Conservation (phyloP, 1,140 invertebrate genomes). For the Choristoneura fumiferana region DNA sequence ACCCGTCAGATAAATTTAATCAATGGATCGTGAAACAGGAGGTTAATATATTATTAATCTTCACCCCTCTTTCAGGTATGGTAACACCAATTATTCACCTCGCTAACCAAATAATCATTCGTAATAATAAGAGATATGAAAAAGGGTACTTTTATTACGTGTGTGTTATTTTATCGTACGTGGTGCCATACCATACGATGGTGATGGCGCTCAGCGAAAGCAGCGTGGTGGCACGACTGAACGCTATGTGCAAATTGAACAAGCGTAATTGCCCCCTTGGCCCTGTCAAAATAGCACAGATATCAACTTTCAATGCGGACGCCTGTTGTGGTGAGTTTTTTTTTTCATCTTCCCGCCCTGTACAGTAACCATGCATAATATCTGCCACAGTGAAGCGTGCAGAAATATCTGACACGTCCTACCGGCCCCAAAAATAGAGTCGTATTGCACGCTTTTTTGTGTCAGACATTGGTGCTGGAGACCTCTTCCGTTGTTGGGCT, state of each 20-base stretch:
- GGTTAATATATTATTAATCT: too few relatives aligned
- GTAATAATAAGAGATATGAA: neutral
- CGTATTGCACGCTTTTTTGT: too few relatives aligned
- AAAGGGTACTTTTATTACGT: constrained; percentile 20
- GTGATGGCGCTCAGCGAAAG: constrained; percentile 25
- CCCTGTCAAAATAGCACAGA: neutral
- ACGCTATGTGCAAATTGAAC: constrained; percentile 40
- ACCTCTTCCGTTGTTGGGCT: too few relatives aligned
- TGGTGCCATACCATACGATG: constrained; percentile 41
- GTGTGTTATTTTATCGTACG: neutral
- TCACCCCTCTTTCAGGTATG: neutral
- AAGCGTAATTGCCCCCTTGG: constrained; percentile 30
- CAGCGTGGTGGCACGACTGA: constrained; percentile 30
- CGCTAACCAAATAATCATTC: neutral
- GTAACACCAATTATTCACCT: neutral
- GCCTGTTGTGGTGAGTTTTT: constrained; percentile 40
- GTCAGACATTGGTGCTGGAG: too few relatives aligned
- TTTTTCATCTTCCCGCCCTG: neutral
- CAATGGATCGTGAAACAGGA: too few relatives aligned
- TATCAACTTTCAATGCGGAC: constrained; percentile 21
- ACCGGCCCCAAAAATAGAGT: too few relatives aligned
- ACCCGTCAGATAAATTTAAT: too few relatives aligned
- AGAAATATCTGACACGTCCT: too few relatives aligned
- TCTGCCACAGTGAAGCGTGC: too few relatives aligned
- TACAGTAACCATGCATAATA: too few relatives aligned